Evolutionary conservation across 2,888 invertebrate genomes (phyloP), one percentile per base, ranked within the genome.

Genomic region (Carcina quercana): DNA sequence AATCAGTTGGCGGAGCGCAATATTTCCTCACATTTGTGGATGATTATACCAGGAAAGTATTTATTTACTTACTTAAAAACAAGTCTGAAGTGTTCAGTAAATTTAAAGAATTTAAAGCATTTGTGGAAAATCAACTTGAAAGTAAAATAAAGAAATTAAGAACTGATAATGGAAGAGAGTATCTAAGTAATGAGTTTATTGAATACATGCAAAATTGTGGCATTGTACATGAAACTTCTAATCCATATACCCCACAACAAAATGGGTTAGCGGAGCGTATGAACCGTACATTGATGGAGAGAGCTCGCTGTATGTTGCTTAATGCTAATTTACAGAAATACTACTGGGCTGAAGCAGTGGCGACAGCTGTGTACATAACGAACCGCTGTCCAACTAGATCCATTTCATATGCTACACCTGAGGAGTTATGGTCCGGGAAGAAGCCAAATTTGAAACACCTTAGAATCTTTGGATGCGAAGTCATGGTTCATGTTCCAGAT

Each of bases 1-100:
- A 12, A 15, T 50, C 51, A 1, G 8, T 43, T 28, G 47, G 45
- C 20, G 50, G 47, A 5, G 36, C 45, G 1, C 47, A 30, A 26
- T 57, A 54, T 41, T 48, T 56, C 25, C 22, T 57, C 5, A 42
- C 42, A 3, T 56, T 58, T 31, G 36, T 53, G n/a, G 58, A 61
- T 34, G 51, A 60, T 34, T 47, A 30, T 30, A 50, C 43, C 10
- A 37, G 47, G 26, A 52, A 45, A 44, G 38, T 35, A 11, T 47
- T 45, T 38, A 43, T 53, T 15, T 57, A 54, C 31, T 47, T 56
- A 28, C 7, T 62, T 5, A 57, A 52, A 32, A 30, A 26, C 2
- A 61, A 59, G 35, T 35, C 35, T 38, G 47, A 64, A 36, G 49
- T 42, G 6, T 31, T 36, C 2, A 34, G 31, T 6, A 29, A 29